Evolutionary conservation across 2,888 invertebrate species (phyloP), one percentile per base, ranked within the genome.

Genomic region (Exephanes ischioxanthus): DNA sequence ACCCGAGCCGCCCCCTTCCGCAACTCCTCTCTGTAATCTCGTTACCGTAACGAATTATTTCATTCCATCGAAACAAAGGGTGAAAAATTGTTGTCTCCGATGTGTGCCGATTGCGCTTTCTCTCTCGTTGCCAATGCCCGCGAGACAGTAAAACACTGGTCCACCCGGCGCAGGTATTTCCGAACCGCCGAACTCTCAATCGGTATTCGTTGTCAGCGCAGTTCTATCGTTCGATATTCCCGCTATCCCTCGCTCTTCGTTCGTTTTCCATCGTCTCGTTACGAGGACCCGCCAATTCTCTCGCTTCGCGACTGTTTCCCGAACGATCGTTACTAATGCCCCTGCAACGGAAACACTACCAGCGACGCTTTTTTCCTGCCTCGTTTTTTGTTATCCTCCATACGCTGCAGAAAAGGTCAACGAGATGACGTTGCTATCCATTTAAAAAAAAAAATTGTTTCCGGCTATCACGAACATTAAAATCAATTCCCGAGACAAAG

Each of bases 1-100:
- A 45, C 14, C 45, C 41, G 66, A 71, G 48, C 14, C 22, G 19
- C n/a, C 68, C 22, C 33, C 19, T n/a, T 48, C 48, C 33, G 3
- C 26, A 48, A 1, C 7, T 16, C 9, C 71, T 63, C 71, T 53
- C 70, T 79, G 71, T 79, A 79, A 61, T 79, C 70, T 70, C 79
- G 71, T 71, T 79, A 70, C 61, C 45, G 70, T 61, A 63, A 70
- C 70, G 79, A 61, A 79, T 79, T 79, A 79, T 79, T 79, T 79
- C 79, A 79, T 79, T 79, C 51, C 66, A 33, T 30, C 30, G 75
- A 45, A 63, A 75, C 75, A 75, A 66, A 75, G 63, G 51, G 75
- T n/a, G 75, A 75, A 75, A 75, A 75, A 75, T 75, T 48, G 66
- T 76, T 66, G 76, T 66, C 76, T 19, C 51, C 37, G n/a, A 7